Conservation (phyloP, 2,888 invertebrate genomes). For the Drosophila peninsularis region DNA sequence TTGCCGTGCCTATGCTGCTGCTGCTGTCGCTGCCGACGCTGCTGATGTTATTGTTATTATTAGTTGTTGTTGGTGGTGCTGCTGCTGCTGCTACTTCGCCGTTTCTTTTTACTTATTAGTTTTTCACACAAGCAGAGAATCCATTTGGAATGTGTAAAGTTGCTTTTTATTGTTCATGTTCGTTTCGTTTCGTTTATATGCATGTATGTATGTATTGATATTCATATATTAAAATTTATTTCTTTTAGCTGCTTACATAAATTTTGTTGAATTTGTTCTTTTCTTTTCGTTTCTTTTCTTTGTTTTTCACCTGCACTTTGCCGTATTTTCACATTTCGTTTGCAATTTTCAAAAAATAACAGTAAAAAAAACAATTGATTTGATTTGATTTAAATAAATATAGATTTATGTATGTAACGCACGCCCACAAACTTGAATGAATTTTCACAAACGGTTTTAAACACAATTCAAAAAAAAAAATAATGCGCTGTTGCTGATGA, state of each 20-base stretch:
- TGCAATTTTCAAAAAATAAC: constrained; percentile 15
- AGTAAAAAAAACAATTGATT: constrained; percentile 21
- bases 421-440: constrained; percentile 35
- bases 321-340: constrained; percentile 30
- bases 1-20: constrained; percentile 48
- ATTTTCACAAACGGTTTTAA: constrained; percentile 41
- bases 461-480: constrained; percentile 46
- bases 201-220: constrained; percentile 1
- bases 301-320: constrained; percentile 34
- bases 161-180: constrained; percentile 45
- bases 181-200: constrained; percentile 1
- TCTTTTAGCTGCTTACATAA: constrained; percentile 52
- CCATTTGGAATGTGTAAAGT: constrained; percentile 67
- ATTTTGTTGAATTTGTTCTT: constrained; percentile 36
- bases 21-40: constrained; percentile 26
- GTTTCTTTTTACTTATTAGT: constrained; percentile 56
- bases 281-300: constrained; percentile 20
- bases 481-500: constrained; percentile 38
- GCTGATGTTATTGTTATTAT: constrained; percentile 19
- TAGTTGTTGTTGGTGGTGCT: too few species aligned
- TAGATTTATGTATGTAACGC: background rate
- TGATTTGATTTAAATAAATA: constrained; percentile 1
- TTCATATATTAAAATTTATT: constrained; percentile 28
- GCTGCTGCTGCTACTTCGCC: constrained; percentile 46
- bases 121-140: constrained; percentile 72